Base-by-base conservation (phyloP, 2,113 vertebrate species). In the Eulemur rufifrons region DNA sequence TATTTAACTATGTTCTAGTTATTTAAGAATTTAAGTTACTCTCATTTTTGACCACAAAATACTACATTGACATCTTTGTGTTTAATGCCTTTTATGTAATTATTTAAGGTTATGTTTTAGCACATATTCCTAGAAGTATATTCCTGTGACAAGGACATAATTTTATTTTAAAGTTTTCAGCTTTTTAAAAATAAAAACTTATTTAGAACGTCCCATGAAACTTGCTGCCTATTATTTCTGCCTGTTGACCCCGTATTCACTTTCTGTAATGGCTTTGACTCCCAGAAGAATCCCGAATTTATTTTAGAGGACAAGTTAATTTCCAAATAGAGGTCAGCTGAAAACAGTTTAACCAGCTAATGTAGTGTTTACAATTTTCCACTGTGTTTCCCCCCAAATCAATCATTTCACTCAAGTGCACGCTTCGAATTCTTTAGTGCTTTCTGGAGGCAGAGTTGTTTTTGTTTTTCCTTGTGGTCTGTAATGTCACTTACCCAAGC, bases 101-200 rank as follows among this genome's bases (percentile, higher is more conserved):
- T 78, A 66, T 64, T 63, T 80, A 73, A 82, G 39, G 37, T 52
- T n/a, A n/a, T 52, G 17, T 82, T 68, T 89, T 27, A 42, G 42
- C 18, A 63, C 69, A 18, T 32, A 92, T 76, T 82, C 1, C 12
- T 68, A 54, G 8, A 95, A 84, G 13, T 56, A 6, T 92, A 93
- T 89, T 86, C n/a, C 23, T 86, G 37, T 71, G 14, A 20, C 66
- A 84, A 76, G 45, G 15, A n/a, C 9, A 39, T 21, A 23, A 59
- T 52, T 96, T 96, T 91, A 64, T 91, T 78, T 89, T 86, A 94
- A 91, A 68, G 10, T 5, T 80, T 80, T 8, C 6, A n/a, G 29
- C 15, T 23, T 47, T 39, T 18, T 52, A 59, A 37, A 34, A 86
- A 83, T 54, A 39, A 68, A 96, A 85, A 68, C 63, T 61, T 78